phyloP scores from a whole-genome alignment of 2,113 vertebrate species.

The Vicugna pacos region DNA sequence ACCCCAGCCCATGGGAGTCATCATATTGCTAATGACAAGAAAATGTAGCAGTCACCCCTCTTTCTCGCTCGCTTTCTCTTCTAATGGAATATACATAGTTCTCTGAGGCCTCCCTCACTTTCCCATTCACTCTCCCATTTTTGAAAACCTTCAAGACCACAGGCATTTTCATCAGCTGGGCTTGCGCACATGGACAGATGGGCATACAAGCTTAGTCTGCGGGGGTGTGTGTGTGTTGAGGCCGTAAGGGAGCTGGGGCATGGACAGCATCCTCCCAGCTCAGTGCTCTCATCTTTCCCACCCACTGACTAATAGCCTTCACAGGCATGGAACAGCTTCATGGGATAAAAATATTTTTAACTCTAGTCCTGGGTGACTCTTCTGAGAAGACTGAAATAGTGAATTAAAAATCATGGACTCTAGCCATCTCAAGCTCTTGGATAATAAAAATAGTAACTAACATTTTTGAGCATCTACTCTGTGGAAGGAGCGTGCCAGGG shows the following conservation, averaged over 20 bases:
- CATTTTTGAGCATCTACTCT: neutral
- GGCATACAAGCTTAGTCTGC: neutral
- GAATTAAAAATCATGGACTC: slow-evolving; percentile 24
- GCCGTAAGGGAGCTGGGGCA: neutral
- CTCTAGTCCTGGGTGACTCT: neutral
- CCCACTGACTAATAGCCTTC: neutral
- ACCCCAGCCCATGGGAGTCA: neutral
- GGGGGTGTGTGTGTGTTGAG: too few relatives aligned
- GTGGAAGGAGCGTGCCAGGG: neutral
- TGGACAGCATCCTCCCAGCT: neutral
- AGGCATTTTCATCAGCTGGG: neutral
- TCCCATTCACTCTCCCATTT: neutral
- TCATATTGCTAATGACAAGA: slow-evolving; percentile 16
- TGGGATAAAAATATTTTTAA: neutral
- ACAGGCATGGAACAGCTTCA: neutral
- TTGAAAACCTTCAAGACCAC: neutral
- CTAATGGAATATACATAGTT: neutral
- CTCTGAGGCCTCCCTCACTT: neutral
- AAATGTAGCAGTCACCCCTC: slow-evolving; percentile 25
- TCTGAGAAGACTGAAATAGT: slow-evolving; percentile 32
- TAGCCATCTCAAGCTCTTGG: neutral
- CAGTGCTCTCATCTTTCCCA: neutral
- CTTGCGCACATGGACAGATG: neutral
- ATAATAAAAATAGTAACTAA: slow-evolving; percentile 61
- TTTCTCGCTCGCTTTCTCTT: neutral